A percentile compares a stretch with the other conserved stretches of the same genome.
phyloP scores from a whole-genome alignment of 37 sponge, comb jelly and placozoan species.

The Ephydatia muelleri region DNA sequence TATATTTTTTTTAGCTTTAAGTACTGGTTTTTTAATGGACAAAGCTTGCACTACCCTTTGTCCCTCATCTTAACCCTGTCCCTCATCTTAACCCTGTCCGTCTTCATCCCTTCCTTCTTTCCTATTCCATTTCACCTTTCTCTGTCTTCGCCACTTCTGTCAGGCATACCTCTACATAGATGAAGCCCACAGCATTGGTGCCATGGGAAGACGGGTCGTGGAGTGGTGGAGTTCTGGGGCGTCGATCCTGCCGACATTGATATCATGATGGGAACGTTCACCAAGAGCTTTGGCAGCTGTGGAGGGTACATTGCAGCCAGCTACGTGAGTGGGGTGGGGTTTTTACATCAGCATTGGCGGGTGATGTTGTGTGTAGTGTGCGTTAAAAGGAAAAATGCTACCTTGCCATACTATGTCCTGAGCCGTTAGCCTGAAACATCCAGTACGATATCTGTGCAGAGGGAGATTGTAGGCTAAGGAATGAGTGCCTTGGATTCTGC shows the following conservation, averaged over 20 bases:
- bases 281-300: conserved; percentile 95
- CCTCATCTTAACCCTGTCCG: not conserved
- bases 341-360: not conserved
- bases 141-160: not conserved
- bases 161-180: conserved; percentile 97
- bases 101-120: not conserved
- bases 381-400: not conserved
- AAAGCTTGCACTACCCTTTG: too few relatives aligned
- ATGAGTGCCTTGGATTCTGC: too few relatives aligned
- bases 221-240: conserved; percentile 91
- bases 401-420: not conserved
- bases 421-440: too few relatives aligned
- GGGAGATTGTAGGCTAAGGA: too few relatives aligned
- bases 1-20: too few relatives aligned
- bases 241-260: conserved; percentile 89
- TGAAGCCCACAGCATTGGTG: conserved; percentile 99
- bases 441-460: too few relatives aligned
- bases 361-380: not conserved
- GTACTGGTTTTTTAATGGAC: too few relatives aligned
- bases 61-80: too few relatives aligned
- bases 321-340: conserved; percentile 53
- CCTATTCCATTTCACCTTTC: not conserved
- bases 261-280: conserved; percentile 99
- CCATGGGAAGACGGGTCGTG: conserved; percentile 90
- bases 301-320: conserved; percentile 97